These are phyloP conservation scores for Drosophila mayaguana DNA, from an alignment of 2,888 invertebrate genomes.

Conservation along the genomic window DNA sequence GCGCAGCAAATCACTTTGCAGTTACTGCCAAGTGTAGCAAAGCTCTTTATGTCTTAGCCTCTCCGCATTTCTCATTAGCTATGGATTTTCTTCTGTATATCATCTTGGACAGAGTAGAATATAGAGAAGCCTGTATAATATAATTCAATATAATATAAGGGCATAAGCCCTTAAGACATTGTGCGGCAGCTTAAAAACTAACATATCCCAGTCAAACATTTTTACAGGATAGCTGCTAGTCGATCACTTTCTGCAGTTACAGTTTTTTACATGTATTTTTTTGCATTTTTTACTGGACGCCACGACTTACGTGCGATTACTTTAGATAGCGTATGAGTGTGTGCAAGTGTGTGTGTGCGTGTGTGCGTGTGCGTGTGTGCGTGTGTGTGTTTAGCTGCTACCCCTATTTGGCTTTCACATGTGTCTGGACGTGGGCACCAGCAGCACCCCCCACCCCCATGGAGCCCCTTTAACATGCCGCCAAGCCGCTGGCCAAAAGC, in stretches of 20 bases:
- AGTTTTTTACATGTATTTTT: conserved; percentile 12
- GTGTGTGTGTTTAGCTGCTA: conserved; percentile 46
- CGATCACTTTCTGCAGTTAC: not conserved
- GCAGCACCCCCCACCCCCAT: not conserved
- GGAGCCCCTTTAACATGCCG: conserved; percentile 12
- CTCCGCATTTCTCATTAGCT: no score
- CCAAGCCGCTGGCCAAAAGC: conserved; percentile 53
- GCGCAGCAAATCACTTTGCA: not conserved
- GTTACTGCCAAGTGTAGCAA: no score
- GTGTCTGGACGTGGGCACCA: conserved; percentile 55
- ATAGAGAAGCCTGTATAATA: no score
- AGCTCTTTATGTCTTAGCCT: not conserved
- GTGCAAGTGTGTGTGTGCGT: conserved; percentile 20
- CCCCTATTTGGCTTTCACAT: conserved; percentile 68
- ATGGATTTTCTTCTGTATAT: no score
- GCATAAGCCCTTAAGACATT: no score
- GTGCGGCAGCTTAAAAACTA: no score
- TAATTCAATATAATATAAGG: no score
- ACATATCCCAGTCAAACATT: not conserved
- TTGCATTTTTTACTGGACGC: conserved; percentile 71
- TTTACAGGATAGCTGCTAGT: conserved; percentile 15
- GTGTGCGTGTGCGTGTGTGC: conserved; percentile 22
- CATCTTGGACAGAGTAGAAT: no score
- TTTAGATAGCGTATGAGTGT: conserved; percentile 48
- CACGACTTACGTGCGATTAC: conserved; percentile 73